These are phyloP conservation scores for Neodontobutis hainanensis DNA, from an alignment of 2,113 vertebrate genomes.

Conservation along the genomic window DNA sequence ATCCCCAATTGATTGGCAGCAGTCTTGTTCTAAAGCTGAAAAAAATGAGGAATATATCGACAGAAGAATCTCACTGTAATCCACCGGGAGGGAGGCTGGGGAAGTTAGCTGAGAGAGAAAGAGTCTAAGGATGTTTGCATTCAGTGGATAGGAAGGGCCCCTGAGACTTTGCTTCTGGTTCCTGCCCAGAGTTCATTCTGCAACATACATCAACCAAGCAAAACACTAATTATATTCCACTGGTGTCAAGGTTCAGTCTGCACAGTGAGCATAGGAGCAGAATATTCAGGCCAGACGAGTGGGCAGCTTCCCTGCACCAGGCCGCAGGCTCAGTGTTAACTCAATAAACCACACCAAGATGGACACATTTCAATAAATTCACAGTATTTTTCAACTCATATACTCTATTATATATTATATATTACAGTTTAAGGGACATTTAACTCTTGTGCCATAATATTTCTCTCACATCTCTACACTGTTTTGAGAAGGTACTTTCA, in stretches of 20 bases:
- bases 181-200: constrained; percentile 13
- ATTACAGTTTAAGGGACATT: no score
- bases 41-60: constrained; percentile 47
- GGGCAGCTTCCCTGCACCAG: constrained; percentile 12
- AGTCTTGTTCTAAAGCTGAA: constrained; percentile 30
- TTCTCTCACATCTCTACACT: no score
- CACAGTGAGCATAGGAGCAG: background rate
- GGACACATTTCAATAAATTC: background rate
- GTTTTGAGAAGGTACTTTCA: no score
- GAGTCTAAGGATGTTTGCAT: constrained; percentile 26
- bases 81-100: constrained; percentile 20
- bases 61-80: constrained; percentile 42
- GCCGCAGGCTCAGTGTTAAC: constrained; percentile 6
- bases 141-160: constrained; percentile 8
- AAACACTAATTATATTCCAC: constrained; percentile 28
- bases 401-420: no score
- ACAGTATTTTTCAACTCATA: no score
- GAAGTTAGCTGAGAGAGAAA: constrained; percentile 22
- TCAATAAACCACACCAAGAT: constrained; percentile 2
- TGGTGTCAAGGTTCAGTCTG: constrained; percentile 16
- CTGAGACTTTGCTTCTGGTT: constrained; percentile 18
- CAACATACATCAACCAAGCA: constrained; percentile 21
- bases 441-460: no score
- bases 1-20: constrained; percentile 54
- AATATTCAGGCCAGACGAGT: constrained; percentile 29